Percentiles rank a stretch among this genome's conserved stretches.
These are phyloP conservation scores for Eptatretus burgeri DNA, from an alignment of 2,113 vertebrate species.

Conservation along the genomic window DNA sequence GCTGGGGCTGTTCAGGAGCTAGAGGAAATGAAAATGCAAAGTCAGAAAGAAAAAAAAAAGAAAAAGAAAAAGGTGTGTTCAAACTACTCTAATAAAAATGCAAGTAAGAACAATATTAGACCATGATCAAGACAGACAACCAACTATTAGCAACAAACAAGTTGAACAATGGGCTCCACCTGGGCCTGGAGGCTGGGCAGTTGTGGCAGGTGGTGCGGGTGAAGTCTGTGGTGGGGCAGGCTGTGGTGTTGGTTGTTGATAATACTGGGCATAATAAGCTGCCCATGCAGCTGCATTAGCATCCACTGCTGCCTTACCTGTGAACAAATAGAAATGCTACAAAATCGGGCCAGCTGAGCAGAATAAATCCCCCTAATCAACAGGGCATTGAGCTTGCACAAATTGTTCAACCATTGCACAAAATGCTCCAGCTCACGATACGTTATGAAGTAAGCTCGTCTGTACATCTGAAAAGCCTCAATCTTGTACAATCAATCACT, in stretches of 20 bases:
- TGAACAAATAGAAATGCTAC: slow-evolving; percentile 8
- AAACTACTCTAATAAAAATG: too few species aligned
- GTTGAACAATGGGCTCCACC: too few species aligned
- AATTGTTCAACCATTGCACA: too few species aligned
- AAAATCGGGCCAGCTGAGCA: too few species aligned
- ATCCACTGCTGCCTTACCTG: slow-evolving; percentile 80
- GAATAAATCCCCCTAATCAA: too few species aligned
- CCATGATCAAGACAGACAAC: too few species aligned
- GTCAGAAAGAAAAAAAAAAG: slow-evolving; percentile 11
- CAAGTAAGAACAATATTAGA: too few species aligned
- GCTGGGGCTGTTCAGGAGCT: slow-evolving; percentile 49
- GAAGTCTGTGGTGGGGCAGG: slow-evolving; percentile 30
- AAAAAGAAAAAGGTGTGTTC: too few species aligned
- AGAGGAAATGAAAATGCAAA: slow-evolving; percentile 26
- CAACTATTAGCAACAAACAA: too few species aligned
- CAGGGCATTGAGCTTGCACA: too few species aligned
- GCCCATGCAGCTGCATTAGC: slow-evolving; percentile 96
- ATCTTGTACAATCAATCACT: not conserved
- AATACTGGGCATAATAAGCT: slow-evolving; percentile 90
- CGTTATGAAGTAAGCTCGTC: not conserved
- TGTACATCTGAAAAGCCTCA: not conserved
- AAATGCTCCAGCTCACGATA: too few species aligned
- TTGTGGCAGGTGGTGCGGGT: slow-evolving; percentile 49
- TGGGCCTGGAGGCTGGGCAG: slow-evolving; percentile 14
- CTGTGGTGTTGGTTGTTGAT: slow-evolving; percentile 47